Percentiles rank a stretch among this genome's conserved stretches.
Conservation (phyloP, 2,113 vertebrate species). For the Mormoops blainvillei region DNA sequence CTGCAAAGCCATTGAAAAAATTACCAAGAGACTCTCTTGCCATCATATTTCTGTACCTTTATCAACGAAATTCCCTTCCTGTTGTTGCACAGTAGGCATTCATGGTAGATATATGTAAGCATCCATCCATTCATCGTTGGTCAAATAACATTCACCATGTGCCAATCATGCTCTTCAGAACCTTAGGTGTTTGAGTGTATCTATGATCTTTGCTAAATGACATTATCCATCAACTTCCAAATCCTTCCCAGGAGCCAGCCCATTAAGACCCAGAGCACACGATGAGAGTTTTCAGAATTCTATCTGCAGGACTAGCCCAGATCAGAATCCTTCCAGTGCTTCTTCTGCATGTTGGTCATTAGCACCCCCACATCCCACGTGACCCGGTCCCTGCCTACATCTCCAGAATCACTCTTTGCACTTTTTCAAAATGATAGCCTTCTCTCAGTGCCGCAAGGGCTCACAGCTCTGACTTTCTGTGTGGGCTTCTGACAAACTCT, state of each 20-base stretch:
- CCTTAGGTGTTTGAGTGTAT: not conserved
- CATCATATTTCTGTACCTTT: not conserved
- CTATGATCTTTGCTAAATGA: not conserved
- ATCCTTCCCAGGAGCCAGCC: not conserved
- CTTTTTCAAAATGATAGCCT: not conserved
- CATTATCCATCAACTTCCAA: not conserved
- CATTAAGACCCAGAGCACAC: not conserved
- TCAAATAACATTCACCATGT: not conserved
- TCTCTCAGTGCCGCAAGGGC: not conserved
- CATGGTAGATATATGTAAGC: not conserved
- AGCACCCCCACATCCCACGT: not conserved
- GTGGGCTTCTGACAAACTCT: not conserved
- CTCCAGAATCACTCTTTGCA: not conserved
- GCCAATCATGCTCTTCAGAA: not conserved
- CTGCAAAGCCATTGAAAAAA: not conserved
- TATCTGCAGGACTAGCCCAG: not conserved
- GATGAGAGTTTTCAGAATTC: not conserved
- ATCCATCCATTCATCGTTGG: not conserved
- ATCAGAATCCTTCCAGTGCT: not conserved
- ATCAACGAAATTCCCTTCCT: not conserved
- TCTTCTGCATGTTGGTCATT: accelerated
- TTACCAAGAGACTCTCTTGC: not conserved
- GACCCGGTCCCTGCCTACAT: not conserved
- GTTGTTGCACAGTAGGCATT: not conserved
- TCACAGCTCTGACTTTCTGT: not conserved